These are phyloP conservation scores for Lasioglossum lativentre DNA, from an alignment of 2,888 invertebrate genomes.

Conservation along the genomic window DNA sequence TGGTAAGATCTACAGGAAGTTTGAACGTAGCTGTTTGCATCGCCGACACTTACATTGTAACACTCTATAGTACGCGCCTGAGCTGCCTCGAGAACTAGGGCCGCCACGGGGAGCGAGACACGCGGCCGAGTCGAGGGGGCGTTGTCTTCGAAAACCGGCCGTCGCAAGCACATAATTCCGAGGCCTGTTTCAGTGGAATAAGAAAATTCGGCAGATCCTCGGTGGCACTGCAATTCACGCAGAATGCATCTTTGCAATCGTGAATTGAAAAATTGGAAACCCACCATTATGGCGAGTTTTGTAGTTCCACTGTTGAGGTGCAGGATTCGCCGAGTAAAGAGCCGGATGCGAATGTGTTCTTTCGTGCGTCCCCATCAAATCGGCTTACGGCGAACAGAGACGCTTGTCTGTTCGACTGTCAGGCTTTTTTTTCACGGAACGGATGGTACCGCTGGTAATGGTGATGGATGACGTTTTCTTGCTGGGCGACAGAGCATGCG, in stretches of 20 bases:
- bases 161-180: no score
- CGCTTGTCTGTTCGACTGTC: constrained; percentile 32
- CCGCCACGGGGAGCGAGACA: no score
- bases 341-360: neutral
- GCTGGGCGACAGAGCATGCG: neutral
- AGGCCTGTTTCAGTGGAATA: no score
- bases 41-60: no score
- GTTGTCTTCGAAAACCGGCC: no score
- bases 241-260: no score
- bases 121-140: no score
- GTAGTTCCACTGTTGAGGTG: neutral
- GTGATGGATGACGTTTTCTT: constrained; percentile 56
- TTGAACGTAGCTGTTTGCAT: no score
- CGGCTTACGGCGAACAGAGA: constrained; percentile 46
- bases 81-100: no score
- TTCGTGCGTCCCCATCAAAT: constrained; percentile 20
- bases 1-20: no score
- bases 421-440: constrained; percentile 25
- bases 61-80: no score
- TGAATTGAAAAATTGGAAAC: neutral
- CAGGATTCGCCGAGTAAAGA: neutral
- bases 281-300: neutral
- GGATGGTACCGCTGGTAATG: constrained; percentile 14
- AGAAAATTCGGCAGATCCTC: neutral
- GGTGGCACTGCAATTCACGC: no score